A percentile compares a stretch with the other conserved stretches of the same genome.
Evolutionary conservation across 2,797 vertebrate genomes (phyloP).

Genomic region (Acrossocheilus fasciatus): DNA sequence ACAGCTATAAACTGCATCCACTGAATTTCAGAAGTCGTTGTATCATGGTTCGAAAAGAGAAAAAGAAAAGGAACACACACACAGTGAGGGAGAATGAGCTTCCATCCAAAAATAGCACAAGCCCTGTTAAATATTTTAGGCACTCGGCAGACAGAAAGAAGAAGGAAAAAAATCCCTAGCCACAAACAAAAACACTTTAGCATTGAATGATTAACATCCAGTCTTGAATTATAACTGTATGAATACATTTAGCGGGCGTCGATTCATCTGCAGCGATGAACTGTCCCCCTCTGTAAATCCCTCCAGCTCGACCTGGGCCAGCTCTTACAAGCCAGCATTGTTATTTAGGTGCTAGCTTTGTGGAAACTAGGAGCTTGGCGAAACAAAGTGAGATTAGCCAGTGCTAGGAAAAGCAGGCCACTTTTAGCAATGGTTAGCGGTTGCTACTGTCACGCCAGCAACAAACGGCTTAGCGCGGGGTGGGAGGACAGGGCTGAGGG

Average conservation of each 20-base stretch:
- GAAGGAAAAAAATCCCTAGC: constrained; percentile 42
- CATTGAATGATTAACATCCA: constrained; percentile 32
- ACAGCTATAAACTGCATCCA: constrained; percentile 22
- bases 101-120: constrained; percentile 70
- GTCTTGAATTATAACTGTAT: constrained; percentile 43
- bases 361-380: constrained; percentile 14
- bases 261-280: neutral
- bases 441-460: constrained; percentile 42
- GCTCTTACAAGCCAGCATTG: neutral
- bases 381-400: constrained; percentile 48
- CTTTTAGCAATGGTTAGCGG: constrained; percentile 48
- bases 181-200: constrained; percentile 60
- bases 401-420: constrained; percentile 45
- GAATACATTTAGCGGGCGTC: constrained; percentile 36
- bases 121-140: constrained; percentile 78
- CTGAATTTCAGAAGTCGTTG: constrained; percentile 28
- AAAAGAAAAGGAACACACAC: constrained; percentile 25
- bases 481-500: neutral
- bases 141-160: constrained; percentile 58
- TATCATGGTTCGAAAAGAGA: constrained; percentile 40
- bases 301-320: neutral
- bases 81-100: constrained; percentile 37
- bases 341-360: constrained; percentile 39
- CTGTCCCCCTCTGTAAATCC: neutral
- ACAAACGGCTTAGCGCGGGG: constrained; percentile 32